Evolutionary conservation across 2,888 invertebrate genomes (phyloP).

Genomic region (Aphodius sticticus): DNA sequence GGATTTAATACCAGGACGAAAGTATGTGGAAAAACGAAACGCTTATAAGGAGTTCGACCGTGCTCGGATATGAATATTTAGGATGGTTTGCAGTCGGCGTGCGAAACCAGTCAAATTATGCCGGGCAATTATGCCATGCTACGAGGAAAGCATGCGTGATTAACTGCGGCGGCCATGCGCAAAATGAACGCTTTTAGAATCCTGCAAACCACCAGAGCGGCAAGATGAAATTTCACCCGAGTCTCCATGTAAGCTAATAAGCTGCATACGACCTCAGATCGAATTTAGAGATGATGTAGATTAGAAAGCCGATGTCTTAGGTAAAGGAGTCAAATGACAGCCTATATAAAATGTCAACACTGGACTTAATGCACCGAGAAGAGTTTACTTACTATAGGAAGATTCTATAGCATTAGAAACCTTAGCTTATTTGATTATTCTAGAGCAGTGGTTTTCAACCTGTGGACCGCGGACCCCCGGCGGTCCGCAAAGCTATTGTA

Average conservation of each 20-base stretch:
- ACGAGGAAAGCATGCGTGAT: neutral
- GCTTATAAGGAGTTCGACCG: neutral
- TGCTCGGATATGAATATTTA: neutral
- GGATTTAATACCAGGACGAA: neutral
- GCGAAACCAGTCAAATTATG: neutral
- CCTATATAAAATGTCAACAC: neutral
- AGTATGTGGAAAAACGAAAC: neutral
- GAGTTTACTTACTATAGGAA: neutral
- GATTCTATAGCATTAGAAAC: too few relatives aligned
- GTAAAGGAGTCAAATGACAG: neutral
- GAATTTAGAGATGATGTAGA: neutral
- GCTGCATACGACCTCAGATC: neutral
- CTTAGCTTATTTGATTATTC: too few relatives aligned
- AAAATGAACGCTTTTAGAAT: constrained; percentile 4
- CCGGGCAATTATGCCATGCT: neutral
- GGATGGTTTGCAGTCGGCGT: neutral
- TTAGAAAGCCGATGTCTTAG: neutral
- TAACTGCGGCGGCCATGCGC: neutral
- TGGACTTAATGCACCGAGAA: neutral
- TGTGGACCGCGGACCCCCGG: too few relatives aligned
- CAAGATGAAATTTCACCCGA: constrained; percentile 4
- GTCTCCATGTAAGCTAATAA: neutral
- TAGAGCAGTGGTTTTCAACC: too few relatives aligned
- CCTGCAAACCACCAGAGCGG: neutral
- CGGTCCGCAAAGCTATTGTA: too few relatives aligned